phyloP scores from a whole-genome alignment of 2,888 invertebrate species.

The Protophormia terraenovae region DNA sequence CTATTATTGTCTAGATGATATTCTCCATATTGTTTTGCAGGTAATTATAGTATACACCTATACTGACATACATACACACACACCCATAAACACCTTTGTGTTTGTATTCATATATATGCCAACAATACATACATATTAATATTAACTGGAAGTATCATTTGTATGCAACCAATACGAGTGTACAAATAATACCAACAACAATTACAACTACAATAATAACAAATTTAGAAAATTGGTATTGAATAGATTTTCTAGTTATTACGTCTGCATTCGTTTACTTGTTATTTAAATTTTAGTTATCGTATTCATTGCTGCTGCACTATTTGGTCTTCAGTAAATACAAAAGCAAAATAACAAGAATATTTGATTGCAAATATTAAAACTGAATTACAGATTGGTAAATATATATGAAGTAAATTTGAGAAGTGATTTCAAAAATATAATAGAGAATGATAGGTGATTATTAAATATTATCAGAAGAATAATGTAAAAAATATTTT shows the following conservation, averaged over 20 bases:
- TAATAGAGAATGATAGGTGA: too few species aligned
- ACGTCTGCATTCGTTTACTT: conserved; percentile 47
- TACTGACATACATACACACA: not conserved
- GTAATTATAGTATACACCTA: conserved; percentile 46
- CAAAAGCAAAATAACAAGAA: not conserved
- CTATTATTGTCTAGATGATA: conserved; percentile 24
- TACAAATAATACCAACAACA: not conserved
- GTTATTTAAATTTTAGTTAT: conserved; percentile 15
- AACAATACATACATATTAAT: conserved; percentile 5
- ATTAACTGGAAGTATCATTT: conserved; percentile 11
- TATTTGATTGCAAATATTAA: conserved; percentile 35
- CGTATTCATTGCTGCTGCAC: conserved; percentile 9
- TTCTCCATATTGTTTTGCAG: conserved; percentile 39
- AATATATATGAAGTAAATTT: not conserved
- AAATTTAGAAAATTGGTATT: conserved; percentile 43
- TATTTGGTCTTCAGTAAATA: conserved; percentile 35
- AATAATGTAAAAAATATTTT: too few species aligned
- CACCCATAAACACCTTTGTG: not conserved
- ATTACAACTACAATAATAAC: conserved; percentile 22
- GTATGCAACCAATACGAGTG: conserved; percentile 1
- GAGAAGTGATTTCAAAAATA: not conserved
- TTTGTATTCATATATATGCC: not conserved
- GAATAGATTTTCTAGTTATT: conserved; percentile 39
- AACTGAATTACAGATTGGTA: not conserved
- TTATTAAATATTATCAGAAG: too few species aligned